phyloP scores from a whole-genome alignment of 2,888 invertebrate species.

The Drosophila greeni region DNA sequence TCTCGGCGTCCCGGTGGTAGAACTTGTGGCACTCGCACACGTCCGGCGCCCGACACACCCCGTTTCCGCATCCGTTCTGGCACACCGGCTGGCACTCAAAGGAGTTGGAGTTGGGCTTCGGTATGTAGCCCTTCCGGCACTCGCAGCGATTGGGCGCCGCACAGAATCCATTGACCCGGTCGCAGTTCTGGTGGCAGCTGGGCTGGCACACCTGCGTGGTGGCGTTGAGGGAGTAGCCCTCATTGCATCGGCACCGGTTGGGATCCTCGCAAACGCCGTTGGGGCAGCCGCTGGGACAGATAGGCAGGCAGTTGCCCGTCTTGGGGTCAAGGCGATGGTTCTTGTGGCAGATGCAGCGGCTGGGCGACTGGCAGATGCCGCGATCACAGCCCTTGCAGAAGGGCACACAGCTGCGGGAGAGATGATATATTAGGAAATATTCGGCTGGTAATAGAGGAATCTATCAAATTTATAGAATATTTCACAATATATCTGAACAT shows the following conservation, averaged over 20 bases:
- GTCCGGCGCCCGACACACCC: constrained; percentile 48
- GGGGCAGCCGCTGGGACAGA: constrained; percentile 68
- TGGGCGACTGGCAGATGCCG: constrained; percentile 71
- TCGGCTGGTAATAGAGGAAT: too few relatives aligned
- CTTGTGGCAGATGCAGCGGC: constrained; percentile 64
- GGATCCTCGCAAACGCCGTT: constrained; percentile 79
- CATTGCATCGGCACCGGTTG: constrained; percentile 81
- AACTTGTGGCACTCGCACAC: constrained; percentile 44
- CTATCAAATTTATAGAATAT: too few relatives aligned
- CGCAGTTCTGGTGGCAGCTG: constrained; percentile 39
- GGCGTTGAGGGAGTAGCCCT: constrained; percentile 79
- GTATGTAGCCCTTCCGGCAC: constrained; percentile 28
- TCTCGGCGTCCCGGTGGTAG: constrained; percentile 36
- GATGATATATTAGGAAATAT: neutral
- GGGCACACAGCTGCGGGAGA: constrained; percentile 67
- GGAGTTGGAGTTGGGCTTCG: neutral
- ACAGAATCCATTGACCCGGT: constrained; percentile 35
- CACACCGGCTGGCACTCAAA: constrained; percentile 51
- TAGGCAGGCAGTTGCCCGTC: constrained; percentile 65
- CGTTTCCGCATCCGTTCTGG: constrained; percentile 51
- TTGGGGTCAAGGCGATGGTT: constrained; percentile 34
- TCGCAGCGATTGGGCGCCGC: constrained; percentile 32
- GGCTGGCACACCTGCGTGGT: constrained; percentile 71
- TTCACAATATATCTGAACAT: too few relatives aligned
- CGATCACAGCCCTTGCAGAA: constrained; percentile 70